Base-by-base conservation (phyloP, 2,797 vertebrate species). In the Hippocampus kuda region DNA sequence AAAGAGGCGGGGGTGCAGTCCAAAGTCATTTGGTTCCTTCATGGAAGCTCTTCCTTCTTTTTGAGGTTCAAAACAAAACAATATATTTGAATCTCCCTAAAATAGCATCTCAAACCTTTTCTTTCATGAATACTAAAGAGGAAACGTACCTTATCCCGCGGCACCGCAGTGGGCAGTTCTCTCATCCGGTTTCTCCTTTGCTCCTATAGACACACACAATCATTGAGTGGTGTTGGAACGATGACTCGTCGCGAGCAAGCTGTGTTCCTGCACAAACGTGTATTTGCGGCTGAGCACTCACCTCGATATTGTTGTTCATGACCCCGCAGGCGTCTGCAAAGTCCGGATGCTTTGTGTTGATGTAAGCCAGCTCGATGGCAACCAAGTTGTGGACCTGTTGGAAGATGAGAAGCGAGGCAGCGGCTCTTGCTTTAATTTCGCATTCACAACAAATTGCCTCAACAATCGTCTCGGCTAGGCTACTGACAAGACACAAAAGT, bases 231-330 rank as follows among this genome's bases (percentile, higher is more conserved):
- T 8, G 34, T 38, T 38, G 34, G 34, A 38, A 38, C 34, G 34
- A 34, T 1, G 34, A 34, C 34, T 34, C 34, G 34, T 34, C 34
- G 34, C 34, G 6, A 34, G 34, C 34, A 7, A 34, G 34, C 34
- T 34, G 34, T 34, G 30, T 34, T 34, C 30, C 30, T 34, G 34
- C 34, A 34, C 34, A 34, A 38, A 38, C 34, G 7, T 38, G 34
- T 38, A 38, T 38, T 38, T 8, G 34, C 34, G 34, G 34, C 34
- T 8, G 34, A 38, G 34, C 57, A 7, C 85, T 38, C 3, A 99
- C 97, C 94, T 99, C 97, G 77, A 98, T 95, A 70, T 98, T 99
- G 83, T 98, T 99, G 84, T 98, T 99, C 92, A 99, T 94, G 77
- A 99, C 89, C 30, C 96, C 96, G 77, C 95, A 98, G 72, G 97